phyloP scores from a whole-genome alignment of 2,113 vertebrate genomes.

The Semnopithecus entellus region DNA sequence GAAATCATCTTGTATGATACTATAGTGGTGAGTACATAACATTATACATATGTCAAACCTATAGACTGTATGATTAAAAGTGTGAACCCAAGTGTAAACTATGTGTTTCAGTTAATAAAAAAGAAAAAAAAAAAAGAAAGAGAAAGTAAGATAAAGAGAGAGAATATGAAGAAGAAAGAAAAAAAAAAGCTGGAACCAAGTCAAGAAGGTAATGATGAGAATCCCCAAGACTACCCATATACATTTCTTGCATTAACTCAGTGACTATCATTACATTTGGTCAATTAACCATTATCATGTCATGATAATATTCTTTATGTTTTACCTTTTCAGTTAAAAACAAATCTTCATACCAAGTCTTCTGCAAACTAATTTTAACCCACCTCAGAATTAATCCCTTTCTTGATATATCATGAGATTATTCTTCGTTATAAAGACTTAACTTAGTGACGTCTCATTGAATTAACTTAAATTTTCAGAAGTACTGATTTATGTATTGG shows the following conservation, averaged over 20 bases:
- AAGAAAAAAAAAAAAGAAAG: background rate
- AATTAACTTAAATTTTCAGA: slow-evolving; percentile 21
- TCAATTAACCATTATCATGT: background rate
- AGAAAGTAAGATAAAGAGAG: background rate
- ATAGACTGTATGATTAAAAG: background rate
- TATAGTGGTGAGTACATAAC: background rate
- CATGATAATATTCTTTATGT: background rate
- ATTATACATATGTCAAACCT: background rate
- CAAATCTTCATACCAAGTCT: background rate
- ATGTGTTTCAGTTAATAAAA: background rate
- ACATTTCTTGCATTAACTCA: background rate
- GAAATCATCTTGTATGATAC: background rate
- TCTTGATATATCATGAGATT: background rate
- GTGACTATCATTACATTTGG: background rate
- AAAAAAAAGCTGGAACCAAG: background rate
- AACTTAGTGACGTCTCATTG: background rate
- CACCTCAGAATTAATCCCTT: background rate
- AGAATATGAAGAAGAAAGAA: background rate
- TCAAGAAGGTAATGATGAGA: background rate
- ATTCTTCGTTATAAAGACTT: background rate
- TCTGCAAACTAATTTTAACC: background rate
- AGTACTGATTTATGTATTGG: background rate
- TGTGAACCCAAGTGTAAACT: background rate
- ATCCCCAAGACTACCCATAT: background rate
- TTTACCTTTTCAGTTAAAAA: slow-evolving; percentile 23